phyloP scores from a whole-genome alignment of 2,113 vertebrate species.

The Mormyrus lacerda region DNA sequence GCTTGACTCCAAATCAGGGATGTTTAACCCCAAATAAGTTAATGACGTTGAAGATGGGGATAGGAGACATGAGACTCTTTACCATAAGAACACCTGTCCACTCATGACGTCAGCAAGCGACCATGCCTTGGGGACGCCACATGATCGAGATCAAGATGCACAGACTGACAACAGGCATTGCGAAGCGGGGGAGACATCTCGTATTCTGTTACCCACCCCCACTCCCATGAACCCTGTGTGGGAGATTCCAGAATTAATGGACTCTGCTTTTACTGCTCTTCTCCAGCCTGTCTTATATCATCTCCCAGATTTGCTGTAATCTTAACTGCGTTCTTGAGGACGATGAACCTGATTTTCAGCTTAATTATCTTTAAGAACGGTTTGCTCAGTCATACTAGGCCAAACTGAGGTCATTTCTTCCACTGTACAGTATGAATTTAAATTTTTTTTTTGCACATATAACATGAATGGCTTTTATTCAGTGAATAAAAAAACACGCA shows the following conservation, averaged over 20 bases:
- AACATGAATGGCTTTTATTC: neutral
- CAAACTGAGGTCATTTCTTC: neutral
- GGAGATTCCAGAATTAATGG: constrained; percentile 8
- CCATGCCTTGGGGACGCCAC: neutral
- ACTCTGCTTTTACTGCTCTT: neutral
- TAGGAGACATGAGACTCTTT: neutral
- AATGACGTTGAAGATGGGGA: neutral
- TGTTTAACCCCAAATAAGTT: neutral
- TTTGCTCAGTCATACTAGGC: neutral
- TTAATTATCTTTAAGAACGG: neutral
- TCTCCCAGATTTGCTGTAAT: neutral
- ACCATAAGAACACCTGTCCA: neutral
- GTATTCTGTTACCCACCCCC: neutral
- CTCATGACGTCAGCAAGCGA: neutral
- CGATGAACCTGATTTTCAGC: neutral
- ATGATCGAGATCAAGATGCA: neutral
- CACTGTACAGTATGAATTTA: neutral
- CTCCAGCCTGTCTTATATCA: neutral
- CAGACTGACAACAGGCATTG: neutral
- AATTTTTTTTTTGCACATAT: neutral
- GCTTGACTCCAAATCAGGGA: neutral
- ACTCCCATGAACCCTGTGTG: neutral
- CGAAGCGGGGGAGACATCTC: neutral
- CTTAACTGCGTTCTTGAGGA: neutral
- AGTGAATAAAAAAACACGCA: neutral